Evolutionary conservation across 2,113 vertebrate genomes (phyloP).

Genomic region (Gasterosteus nipponicus): DNA sequence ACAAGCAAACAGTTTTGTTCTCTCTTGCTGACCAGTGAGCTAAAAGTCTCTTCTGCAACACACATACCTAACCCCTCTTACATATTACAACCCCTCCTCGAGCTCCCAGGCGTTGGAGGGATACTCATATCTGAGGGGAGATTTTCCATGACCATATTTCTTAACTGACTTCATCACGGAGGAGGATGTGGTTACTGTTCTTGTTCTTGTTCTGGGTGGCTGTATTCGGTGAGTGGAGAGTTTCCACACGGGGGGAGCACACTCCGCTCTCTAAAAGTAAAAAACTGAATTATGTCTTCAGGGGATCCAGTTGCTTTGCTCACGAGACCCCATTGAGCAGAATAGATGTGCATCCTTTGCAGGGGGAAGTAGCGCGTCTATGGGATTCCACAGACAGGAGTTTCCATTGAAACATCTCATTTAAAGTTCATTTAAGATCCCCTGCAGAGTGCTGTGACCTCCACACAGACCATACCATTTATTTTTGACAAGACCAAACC

Average conservation of each 20-base stretch:
- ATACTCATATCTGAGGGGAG: conserved; percentile 54
- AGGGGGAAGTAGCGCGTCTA: background rate
- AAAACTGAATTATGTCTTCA: conserved; percentile 56
- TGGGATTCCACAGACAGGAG: background rate
- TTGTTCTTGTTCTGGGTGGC: conserved; percentile 29
- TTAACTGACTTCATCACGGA: conserved; percentile 58
- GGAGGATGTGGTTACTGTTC: conserved; percentile 53
- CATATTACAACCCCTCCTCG: conserved; percentile 37
- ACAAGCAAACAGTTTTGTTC: background rate
- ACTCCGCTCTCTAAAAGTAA: conserved; percentile 52
- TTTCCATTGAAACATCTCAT: background rate
- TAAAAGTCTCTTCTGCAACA: conserved; percentile 9
- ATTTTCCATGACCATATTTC: conserved; percentile 62
- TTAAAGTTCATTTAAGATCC: background rate
- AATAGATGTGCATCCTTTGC: background rate
- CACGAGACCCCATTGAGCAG: conserved; percentile 19
- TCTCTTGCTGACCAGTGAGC: conserved; percentile 16
- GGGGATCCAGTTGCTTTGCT: conserved; percentile 21
- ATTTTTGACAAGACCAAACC: background rate
- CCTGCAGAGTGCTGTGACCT: background rate
- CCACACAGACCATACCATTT: background rate
- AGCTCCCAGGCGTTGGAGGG: conserved; percentile 38
- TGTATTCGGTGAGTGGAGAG: conserved; percentile 61
- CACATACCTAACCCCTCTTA: background rate
- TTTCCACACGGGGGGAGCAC: conserved; percentile 66